Percentiles rank a stretch among this genome's conserved stretches.
Evolutionary conservation across 1,140 invertebrate genomes (phyloP).

Genomic region (Lepidurus packardi): DNA sequence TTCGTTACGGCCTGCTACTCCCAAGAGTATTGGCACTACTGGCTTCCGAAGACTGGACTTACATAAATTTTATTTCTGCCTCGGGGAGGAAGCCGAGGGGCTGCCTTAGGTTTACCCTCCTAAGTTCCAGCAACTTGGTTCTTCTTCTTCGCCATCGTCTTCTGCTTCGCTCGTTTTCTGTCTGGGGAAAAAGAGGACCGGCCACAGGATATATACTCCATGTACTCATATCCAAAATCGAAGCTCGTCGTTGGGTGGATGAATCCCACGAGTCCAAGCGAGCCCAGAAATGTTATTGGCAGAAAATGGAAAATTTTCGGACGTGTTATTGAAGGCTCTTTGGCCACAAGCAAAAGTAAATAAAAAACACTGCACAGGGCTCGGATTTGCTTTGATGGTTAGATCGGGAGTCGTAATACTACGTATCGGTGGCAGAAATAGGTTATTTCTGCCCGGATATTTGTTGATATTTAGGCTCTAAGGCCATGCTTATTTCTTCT

Average conservation of each 20-base stretch:
- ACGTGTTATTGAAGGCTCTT: background rate
- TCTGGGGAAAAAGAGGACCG: background rate
- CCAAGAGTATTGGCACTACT: background rate
- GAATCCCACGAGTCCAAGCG: background rate
- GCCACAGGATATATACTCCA: background rate
- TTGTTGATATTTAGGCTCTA: too few relatives aligned
- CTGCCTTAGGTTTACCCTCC: background rate
- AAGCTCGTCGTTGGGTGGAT: background rate
- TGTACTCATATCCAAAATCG: background rate
- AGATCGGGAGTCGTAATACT: too few relatives aligned
- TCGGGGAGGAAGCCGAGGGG: background rate
- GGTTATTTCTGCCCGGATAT: too few relatives aligned
- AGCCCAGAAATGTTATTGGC: background rate
- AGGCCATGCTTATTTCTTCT: too few relatives aligned
- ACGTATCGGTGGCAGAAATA: too few relatives aligned
- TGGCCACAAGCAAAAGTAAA: background rate
- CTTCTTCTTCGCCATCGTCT: background rate
- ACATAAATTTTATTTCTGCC: slow-evolving; percentile 10
- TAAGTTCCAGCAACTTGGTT: background rate
- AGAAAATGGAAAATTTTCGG: background rate
- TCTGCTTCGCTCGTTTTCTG: background rate
- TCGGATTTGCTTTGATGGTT: too few relatives aligned
- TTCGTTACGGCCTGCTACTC: background rate
- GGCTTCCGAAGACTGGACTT: background rate
- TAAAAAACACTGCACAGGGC: background rate